Conservation (phyloP, 2,797 vertebrate genomes). For the Sebastes hopkinsi region DNA sequence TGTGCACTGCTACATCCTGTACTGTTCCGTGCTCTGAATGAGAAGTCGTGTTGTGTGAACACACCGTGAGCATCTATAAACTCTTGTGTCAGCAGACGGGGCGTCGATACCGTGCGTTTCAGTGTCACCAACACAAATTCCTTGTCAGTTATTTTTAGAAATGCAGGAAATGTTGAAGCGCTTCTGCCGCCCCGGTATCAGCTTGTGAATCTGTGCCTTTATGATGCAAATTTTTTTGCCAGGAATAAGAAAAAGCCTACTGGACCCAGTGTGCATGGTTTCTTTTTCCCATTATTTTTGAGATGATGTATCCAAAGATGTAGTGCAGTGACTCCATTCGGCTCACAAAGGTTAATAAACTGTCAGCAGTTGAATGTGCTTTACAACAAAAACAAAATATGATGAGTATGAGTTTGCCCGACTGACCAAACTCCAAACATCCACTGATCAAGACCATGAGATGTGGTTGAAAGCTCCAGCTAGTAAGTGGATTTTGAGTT, state of each 20-base stretch:
- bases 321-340: background rate
- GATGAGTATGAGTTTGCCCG: background rate
- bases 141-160: background rate
- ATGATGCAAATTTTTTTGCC: background rate
- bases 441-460: too few relatives aligned
- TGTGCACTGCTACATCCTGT: background rate
- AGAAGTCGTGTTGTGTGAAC: background rate
- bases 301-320: background rate
- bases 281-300: background rate
- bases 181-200: background rate
- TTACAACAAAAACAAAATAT: background rate
- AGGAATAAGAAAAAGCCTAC: background rate
- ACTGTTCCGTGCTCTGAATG: background rate
- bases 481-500: too few relatives aligned
- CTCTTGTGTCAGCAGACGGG: background rate
- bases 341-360: background rate
- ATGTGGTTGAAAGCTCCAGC: too few relatives aligned
- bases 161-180: background rate
- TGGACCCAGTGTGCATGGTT: background rate
- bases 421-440: too few relatives aligned
- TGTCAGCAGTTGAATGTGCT: background rate
- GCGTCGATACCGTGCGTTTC: background rate
- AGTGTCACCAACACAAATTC: background rate
- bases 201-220: background rate
- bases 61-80: background rate